phyloP scores from a whole-genome alignment of 2,797 vertebrate species.

The Lacerta agilis region DNA sequence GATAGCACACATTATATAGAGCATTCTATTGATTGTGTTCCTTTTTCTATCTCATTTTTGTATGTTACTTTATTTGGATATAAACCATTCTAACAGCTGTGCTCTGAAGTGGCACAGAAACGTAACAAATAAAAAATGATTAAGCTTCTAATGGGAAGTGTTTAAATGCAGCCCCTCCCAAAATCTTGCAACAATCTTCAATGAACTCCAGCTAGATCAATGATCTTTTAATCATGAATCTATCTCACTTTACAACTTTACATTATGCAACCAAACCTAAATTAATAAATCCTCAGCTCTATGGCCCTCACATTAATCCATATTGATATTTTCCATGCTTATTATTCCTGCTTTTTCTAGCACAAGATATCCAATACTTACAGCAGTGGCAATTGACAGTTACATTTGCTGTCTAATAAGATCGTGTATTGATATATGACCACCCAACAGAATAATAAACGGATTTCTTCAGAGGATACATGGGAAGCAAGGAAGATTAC shows the following conservation, averaged over 20 bases:
- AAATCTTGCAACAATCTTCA: conserved; percentile 39
- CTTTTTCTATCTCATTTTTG: neutral
- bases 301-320: conserved; percentile 65
- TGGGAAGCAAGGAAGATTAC: conserved; percentile 37
- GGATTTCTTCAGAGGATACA: conserved; percentile 58
- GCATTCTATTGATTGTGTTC: neutral
- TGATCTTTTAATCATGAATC: conserved; percentile 68
- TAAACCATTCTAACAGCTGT: neutral
- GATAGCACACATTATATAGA: neutral
- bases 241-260: conserved; percentile 66
- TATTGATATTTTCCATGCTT: conserved; percentile 63
- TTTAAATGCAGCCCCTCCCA: conserved; percentile 41
- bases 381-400: conserved; percentile 54
- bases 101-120: neutral
- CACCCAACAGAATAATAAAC: conserved; percentile 44
- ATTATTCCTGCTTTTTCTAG: conserved; percentile 64
- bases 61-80: neutral
- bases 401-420: conserved; percentile 61
- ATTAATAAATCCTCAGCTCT: conserved; percentile 55
- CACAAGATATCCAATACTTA: conserved; percentile 55
- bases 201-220: conserved; percentile 64
- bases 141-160: conserved; percentile 58
- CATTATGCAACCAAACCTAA: conserved; percentile 57
- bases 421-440: conserved; percentile 41
- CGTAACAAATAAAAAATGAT: conserved; percentile 53